phyloP scores from a whole-genome alignment of 2,797 vertebrate genomes.

The Rhabdomys pumilio region DNA sequence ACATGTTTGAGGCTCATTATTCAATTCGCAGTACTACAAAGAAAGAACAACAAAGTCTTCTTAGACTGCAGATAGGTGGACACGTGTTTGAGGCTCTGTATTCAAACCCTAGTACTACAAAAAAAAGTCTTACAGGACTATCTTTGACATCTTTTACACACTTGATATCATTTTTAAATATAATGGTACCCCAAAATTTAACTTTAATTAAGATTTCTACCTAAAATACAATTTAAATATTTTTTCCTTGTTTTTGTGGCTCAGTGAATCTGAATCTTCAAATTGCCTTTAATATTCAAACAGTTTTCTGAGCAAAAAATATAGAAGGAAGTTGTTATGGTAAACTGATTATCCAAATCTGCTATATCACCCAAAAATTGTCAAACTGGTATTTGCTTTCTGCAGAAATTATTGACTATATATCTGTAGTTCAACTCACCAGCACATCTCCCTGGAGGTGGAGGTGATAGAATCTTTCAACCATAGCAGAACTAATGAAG shows the following conservation, averaged over 20 bases:
- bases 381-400: neutral
- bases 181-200: neutral
- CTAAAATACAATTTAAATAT: neutral
- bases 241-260: neutral
- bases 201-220: neutral
- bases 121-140: neutral
- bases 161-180: neutral
- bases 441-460: fast-evolving
- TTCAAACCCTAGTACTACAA: neutral
- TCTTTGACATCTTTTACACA: neutral
- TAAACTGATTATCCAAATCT: neutral
- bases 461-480: neutral
- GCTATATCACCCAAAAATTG: neutral
- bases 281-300: neutral
- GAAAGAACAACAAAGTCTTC: neutral
- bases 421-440: neutral
- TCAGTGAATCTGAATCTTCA: neutral
- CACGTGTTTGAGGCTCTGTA: neutral
- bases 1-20: neutral
- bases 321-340: neutral
- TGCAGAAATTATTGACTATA: neutral
- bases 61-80: neutral
- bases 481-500: neutral
- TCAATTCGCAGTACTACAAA: neutral
- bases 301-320: neutral